Conservation (phyloP, 2,113 vertebrate species). For the Xenopus laevis region DNA sequence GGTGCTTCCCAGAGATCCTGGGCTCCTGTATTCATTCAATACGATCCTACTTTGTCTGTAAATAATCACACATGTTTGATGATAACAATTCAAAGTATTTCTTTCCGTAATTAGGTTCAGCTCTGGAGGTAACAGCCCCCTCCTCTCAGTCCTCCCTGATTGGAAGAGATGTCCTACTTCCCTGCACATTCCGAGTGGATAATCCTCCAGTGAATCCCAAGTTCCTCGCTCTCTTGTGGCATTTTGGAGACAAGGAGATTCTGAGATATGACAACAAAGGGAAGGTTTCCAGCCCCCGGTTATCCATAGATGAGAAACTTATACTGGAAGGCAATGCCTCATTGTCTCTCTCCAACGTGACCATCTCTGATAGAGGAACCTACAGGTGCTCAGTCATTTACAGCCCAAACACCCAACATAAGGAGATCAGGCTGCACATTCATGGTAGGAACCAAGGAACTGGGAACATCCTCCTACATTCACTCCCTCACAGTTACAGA, state of each 20-base stretch:
- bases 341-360: not conserved
- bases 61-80: too few relatives aligned
- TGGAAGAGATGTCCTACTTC: slow-evolving; percentile 1
- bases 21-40: too few relatives aligned
- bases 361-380: not conserved
- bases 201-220: not conserved
- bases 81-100: too few relatives aligned
- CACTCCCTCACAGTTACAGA: too few relatives aligned
- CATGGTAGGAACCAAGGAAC: not conserved
- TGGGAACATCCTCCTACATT: too few relatives aligned
- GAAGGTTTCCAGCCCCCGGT: not conserved
- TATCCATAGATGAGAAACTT: not conserved
- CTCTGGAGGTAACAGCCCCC: not conserved
- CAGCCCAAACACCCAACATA: not conserved
- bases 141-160: not conserved
- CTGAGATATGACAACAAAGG: not conserved
- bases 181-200: not conserved
- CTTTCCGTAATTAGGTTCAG: too few relatives aligned
- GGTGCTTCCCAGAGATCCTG: too few relatives aligned
- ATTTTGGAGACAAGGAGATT: not conserved
- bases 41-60: too few relatives aligned
- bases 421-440: not conserved
- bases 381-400: slow-evolving; percentile 11
- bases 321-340: not conserved
- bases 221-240: slow-evolving; percentile 10